A percentile compares a stretch with the other conserved stretches of the same genome.
These are phyloP conservation scores for Dioctria linearis DNA, from an alignment of 2,888 invertebrate genomes.

Conservation along the genomic window DNA sequence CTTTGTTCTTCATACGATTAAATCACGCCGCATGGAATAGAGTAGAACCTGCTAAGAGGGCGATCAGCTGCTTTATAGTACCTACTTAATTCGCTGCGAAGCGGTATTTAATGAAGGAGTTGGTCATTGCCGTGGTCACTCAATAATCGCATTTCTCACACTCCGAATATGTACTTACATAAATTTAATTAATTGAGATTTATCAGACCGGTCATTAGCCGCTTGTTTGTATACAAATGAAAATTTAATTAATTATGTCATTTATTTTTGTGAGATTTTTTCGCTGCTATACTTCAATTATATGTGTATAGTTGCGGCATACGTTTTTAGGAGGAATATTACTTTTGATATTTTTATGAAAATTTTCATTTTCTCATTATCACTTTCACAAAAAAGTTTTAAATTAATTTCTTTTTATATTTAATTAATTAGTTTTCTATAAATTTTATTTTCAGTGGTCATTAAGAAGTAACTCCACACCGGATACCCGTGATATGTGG, in stretches of 20 bases:
- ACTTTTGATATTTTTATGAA: too few relatives aligned
- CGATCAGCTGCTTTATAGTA: not conserved
- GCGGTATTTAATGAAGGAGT: slow-evolving; percentile 5
- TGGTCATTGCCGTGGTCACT: slow-evolving; percentile 17
- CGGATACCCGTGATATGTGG: slow-evolving; percentile 65
- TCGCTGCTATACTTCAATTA: not conserved
- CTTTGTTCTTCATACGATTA: slow-evolving; percentile 26
- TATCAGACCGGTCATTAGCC: slow-evolving; percentile 2
- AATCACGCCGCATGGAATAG: not conserved
- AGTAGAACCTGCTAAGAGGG: not conserved
- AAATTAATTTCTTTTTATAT: too few relatives aligned
- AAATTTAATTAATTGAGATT: slow-evolving; percentile 39
- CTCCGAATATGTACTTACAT: not conserved
- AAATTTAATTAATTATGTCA: not conserved
- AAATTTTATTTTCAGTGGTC: slow-evolving; percentile 65
- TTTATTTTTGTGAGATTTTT: slow-evolving; percentile 8
- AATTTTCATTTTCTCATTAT: too few relatives aligned
- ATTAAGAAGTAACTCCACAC: slow-evolving; percentile 64
- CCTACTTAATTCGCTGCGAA: not conserved
- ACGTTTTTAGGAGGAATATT: not conserved
- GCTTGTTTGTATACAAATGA: not conserved
- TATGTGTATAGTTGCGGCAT: too few relatives aligned
- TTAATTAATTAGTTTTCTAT: slow-evolving; percentile 3
- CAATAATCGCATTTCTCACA: slow-evolving; percentile 46
- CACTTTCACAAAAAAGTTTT: too few relatives aligned